Conservation (phyloP, 1,140 invertebrate genomes). For the Ostrea denselamellosa region DNA sequence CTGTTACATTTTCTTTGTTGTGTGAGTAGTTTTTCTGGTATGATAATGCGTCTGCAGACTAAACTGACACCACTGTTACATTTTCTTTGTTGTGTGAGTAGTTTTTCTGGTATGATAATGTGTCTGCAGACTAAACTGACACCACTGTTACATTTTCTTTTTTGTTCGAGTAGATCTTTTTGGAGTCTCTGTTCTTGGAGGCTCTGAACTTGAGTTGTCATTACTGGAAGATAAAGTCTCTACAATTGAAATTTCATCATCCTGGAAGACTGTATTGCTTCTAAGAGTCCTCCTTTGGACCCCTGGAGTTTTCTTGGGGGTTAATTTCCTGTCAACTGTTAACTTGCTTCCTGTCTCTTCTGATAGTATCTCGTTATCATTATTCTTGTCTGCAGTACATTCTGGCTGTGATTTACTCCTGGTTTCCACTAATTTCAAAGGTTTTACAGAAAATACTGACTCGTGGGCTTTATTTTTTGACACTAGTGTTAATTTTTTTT, state of each 20-base stretch:
- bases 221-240: conserved; percentile 4
- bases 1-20: not conserved
- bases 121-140: too few relatives aligned
- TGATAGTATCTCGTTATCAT: too few relatives aligned
- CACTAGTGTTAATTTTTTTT: not conserved
- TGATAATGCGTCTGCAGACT: too few relatives aligned
- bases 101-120: too few relatives aligned
- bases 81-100: not conserved
- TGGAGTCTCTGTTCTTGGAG: too few relatives aligned
- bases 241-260: not conserved
- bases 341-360: too few relatives aligned
- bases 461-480: not conserved
- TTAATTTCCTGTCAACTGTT: not conserved
- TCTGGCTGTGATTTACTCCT: not conserved
- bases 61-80: not conserved
- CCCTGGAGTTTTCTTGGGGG: not conserved
- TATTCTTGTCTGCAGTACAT: not conserved
- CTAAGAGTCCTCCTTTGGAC: not conserved
- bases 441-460: not conserved
- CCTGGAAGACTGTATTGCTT: not conserved
- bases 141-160: not conserved
- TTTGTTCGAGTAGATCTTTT: not conserved
- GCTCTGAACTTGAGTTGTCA: not conserved
- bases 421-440: not conserved
- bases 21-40: not conserved